phyloP scores from a whole-genome alignment of 2,113 vertebrate genomes.

The Oreocharis arfaki region DNA sequence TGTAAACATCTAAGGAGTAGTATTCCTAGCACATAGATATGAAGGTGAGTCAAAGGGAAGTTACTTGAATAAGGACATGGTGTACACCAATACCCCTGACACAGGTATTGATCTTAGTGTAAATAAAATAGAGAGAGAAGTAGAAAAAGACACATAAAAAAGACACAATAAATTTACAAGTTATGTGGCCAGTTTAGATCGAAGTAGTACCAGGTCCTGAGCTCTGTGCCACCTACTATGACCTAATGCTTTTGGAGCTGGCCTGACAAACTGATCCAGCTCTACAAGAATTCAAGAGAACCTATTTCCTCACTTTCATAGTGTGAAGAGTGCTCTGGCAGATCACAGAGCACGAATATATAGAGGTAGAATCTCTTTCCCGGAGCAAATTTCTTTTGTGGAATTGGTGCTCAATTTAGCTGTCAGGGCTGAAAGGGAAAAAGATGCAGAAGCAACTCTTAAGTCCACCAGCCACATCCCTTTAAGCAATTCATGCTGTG shows the following conservation, averaged over 20 bases:
- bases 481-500: slow-evolving; percentile 15
- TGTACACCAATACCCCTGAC: neutral
- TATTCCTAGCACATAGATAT: neutral
- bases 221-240: neutral
- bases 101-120: neutral
- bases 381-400: slow-evolving; percentile 48
- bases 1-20: slow-evolving; percentile 6
- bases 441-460: slow-evolving; percentile 38
- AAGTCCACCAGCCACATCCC: slow-evolving; percentile 20
- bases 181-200: neutral
- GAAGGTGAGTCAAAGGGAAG: slow-evolving; percentile 1
- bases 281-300: neutral
- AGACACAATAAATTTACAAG: neutral
- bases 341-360: slow-evolving; percentile 34
- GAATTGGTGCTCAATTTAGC: slow-evolving; percentile 60
- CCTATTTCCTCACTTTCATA: slow-evolving; percentile 24
- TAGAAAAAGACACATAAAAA: neutral
- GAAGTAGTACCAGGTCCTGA: neutral
- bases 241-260: neutral
- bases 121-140: neutral
- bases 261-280: neutral
- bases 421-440: slow-evolving; percentile 43
- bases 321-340: neutral
- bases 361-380: slow-evolving; percentile 38
- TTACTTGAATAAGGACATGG: neutral